phyloP scores from a whole-genome alignment of 2,113 vertebrate species.

The Grammomys surdaster region DNA sequence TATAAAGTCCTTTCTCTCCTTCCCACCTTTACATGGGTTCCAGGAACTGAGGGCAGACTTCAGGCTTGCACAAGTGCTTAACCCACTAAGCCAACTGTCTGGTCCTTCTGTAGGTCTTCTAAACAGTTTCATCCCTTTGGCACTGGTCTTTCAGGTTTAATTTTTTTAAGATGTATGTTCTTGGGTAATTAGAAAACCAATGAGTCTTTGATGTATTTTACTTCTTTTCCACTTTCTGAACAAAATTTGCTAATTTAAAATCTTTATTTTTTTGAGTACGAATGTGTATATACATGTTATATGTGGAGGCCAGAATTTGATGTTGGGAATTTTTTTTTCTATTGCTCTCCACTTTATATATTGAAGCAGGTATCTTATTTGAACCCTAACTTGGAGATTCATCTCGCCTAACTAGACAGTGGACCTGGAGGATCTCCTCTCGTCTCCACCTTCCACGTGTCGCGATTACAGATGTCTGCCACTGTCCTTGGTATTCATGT shows the following conservation, averaged over 20 bases:
- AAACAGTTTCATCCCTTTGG: neutral
- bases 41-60: neutral
- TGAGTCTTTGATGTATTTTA: neutral
- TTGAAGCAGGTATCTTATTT: neutral
- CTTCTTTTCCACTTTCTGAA: slow-evolving; percentile 7
- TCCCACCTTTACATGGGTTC: neutral
- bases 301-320: neutral
- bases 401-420: neutral
- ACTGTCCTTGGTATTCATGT: neutral
- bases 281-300: neutral
- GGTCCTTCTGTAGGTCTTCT: neutral
- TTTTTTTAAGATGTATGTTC: neutral
- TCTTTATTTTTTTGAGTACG: neutral
- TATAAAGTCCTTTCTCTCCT: neutral
- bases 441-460: neutral
- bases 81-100: neutral
- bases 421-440: neutral
- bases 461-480: neutral
- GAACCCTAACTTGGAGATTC: neutral
- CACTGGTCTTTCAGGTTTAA: neutral
- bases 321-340: neutral
- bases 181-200: neutral
- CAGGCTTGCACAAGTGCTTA: neutral
- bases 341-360: neutral
- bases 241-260: neutral